Conservation (phyloP, 1,140 invertebrate genomes). For the Kradibia gibbosae region DNA sequence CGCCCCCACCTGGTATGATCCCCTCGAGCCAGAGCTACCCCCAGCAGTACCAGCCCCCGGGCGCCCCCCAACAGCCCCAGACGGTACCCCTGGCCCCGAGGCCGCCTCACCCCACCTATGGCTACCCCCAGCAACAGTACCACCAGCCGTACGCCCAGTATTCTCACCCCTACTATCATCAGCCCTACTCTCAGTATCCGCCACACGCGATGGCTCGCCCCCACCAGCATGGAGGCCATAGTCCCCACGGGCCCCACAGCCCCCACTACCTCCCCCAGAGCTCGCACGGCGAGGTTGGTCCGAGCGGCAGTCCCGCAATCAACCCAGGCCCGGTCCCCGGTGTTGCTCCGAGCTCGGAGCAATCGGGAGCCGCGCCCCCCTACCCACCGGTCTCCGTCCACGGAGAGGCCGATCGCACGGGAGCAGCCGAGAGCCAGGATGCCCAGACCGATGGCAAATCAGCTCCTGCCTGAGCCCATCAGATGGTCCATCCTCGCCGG, state of each 20-base stretch:
- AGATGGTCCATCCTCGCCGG: not conserved
- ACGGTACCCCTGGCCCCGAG: constrained; percentile 72
- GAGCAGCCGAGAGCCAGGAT: constrained; percentile 63
- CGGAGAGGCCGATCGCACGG: constrained; percentile 62
- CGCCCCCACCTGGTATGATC: constrained; percentile 67
- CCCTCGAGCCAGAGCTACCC: constrained; percentile 72
- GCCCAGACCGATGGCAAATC: constrained; percentile 63
- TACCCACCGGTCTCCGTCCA: constrained; percentile 60
- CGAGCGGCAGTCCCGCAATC: constrained; percentile 53
- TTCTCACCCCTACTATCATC: constrained; percentile 77
- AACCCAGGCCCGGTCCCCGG: constrained; percentile 52
- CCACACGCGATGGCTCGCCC: constrained; percentile 72
- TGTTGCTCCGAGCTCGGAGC: constrained; percentile 50
- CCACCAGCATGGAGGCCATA: constrained; percentile 69
- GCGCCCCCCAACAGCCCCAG: constrained; percentile 69
- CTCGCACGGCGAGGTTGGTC: constrained; percentile 62
- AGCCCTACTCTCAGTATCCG: constrained; percentile 76
- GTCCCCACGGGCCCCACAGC: constrained; percentile 61
- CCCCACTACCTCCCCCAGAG: constrained; percentile 69
- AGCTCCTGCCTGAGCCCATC: constrained; percentile 58
- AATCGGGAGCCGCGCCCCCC: constrained; percentile 60
- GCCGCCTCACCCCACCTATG: constrained; percentile 76
- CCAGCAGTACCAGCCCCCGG: constrained; percentile 63
- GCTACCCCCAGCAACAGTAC: constrained; percentile 76
- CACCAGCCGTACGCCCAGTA: constrained; percentile 77